A percentile compares a stretch with the other conserved stretches of the same genome.
Conservation (phyloP, 2,888 invertebrate genomes). For the Adineta ricciae region DNA sequence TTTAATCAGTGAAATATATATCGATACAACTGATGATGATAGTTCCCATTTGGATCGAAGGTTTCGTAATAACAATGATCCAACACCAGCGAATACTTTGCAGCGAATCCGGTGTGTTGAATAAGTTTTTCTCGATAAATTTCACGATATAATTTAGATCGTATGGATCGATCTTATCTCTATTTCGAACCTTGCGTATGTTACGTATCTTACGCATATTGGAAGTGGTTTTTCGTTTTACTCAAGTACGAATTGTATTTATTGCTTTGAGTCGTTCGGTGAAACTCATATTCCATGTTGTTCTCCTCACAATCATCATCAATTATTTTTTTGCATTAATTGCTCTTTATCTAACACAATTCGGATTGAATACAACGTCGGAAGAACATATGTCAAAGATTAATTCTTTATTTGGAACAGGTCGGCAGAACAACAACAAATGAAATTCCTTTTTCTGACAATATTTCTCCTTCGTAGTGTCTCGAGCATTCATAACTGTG, state of each 20-base stretch:
- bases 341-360: neutral
- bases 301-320: neutral
- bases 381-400: neutral
- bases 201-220: neutral
- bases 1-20: conserved; percentile 10
- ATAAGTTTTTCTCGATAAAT: neutral
- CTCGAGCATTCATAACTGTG: neutral
- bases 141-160: neutral
- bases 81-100: neutral
- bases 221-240: conserved; percentile 12
- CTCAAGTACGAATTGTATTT: conserved; percentile 18
- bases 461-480: neutral
- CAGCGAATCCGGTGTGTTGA: neutral
- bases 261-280: neutral
- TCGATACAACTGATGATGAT: neutral
- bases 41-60: neutral
- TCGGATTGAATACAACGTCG: neutral
- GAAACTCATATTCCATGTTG: conserved; percentile 15
- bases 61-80: neutral
- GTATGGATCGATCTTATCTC: neutral
- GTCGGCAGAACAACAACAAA: neutral
- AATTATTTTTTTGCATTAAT: conserved; percentile 11
- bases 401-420: neutral
- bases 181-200: conserved; percentile 19
- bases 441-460: neutral